A percentile compares a stretch with the other conserved stretches of the same genome.
Evolutionary conservation across 2,797 vertebrate genomes (phyloP).

Genomic region (Avahi laniger): DNA sequence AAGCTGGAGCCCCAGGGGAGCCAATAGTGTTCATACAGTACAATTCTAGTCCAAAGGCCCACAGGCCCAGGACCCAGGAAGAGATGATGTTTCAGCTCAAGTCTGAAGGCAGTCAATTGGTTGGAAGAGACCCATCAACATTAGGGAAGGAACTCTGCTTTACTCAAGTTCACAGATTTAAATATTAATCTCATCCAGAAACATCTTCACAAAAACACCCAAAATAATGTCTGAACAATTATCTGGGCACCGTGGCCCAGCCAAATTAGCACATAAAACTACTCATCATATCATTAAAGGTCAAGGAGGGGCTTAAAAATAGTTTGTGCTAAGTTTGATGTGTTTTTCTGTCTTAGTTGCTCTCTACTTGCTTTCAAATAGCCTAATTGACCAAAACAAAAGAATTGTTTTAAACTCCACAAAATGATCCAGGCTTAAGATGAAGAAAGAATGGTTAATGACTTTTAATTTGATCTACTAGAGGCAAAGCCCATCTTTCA

Average conservation of each 20-base stretch:
- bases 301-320: neutral
- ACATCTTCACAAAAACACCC: neutral
- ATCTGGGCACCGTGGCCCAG: neutral
- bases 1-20: neutral
- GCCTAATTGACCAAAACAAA: neutral
- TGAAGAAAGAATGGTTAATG: neutral
- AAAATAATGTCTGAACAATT: neutral
- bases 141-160: neutral
- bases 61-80: neutral
- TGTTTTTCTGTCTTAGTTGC: neutral
- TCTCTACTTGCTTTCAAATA: constrained; percentile 2
- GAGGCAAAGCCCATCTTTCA: neutral
- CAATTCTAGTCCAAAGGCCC: neutral
- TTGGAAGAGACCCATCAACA: neutral
- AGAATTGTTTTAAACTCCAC: neutral
- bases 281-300: neutral
- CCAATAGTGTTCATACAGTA: accelerated
- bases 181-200: neutral
- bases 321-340: neutral
- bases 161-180: neutral
- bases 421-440: neutral
- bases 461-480: neutral
- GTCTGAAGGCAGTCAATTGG: neutral
- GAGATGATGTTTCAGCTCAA: neutral
- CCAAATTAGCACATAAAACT: neutral